A percentile compares a stretch with the other conserved stretches of the same genome.
Evolutionary conservation across 2,888 invertebrate species (phyloP).

Genomic region (Stenodema calcarata): DNA sequence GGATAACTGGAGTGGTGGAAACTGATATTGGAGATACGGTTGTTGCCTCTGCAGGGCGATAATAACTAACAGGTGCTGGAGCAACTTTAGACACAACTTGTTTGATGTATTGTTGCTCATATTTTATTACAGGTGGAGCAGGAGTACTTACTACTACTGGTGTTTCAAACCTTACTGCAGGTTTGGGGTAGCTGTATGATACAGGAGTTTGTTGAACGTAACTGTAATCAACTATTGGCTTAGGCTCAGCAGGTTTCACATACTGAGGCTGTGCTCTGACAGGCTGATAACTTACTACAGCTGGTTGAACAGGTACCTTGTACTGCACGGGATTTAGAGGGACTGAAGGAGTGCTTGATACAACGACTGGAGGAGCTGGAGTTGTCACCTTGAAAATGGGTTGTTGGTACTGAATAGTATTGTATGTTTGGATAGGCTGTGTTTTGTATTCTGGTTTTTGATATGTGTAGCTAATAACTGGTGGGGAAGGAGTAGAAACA

Average conservation of each 20-base stretch:
- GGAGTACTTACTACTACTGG: conserved; percentile 33
- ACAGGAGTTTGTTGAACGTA: conserved; percentile 39
- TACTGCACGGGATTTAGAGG: conserved; percentile 54
- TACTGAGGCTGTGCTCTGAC: conserved; percentile 46
- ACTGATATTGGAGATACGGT: conserved; percentile 32
- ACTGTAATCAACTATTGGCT: conserved; percentile 21
- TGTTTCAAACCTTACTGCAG: conserved; percentile 45
- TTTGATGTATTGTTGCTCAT: conserved; percentile 43
- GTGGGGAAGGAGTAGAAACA: conserved; percentile 46
- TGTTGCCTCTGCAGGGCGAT: conserved; percentile 28
- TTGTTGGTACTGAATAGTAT: conserved; percentile 14
- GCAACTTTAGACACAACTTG: conserved; percentile 31
- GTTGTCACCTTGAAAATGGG: conserved; percentile 44
- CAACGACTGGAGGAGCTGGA: conserved; percentile 44
- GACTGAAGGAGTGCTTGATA: conserved; percentile 51
- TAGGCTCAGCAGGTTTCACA: conserved; percentile 27
- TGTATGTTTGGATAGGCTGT: conserved; percentile 18
- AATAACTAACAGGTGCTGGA: conserved; percentile 38
- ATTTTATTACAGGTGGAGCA: conserved; percentile 44
- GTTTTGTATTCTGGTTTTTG: conserved; percentile 31
- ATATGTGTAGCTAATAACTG: conserved; percentile 46
- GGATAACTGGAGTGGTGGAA: conserved; percentile 32
- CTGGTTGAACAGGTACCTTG: conserved; percentile 24
- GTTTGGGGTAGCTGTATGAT: conserved; percentile 53
- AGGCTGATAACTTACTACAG: conserved; percentile 21